Conservation (phyloP, 2,888 invertebrate genomes). For the Pseudoips prasinana region DNA sequence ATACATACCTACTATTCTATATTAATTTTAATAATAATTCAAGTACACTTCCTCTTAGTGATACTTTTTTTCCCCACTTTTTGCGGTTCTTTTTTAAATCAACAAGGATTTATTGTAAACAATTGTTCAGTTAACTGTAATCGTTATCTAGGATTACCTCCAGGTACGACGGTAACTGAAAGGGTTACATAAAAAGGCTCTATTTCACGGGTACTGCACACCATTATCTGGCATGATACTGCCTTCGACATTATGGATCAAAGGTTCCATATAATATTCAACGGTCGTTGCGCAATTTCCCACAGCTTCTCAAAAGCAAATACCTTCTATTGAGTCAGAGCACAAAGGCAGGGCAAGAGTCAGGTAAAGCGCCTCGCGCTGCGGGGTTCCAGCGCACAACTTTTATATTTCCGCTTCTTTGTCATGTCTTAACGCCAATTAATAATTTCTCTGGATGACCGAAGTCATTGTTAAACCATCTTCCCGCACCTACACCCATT, state of each 20-base stretch:
- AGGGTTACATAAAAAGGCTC: conserved; percentile 54
- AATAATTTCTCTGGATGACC: conserved; percentile 80
- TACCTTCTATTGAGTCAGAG: conserved; percentile 69
- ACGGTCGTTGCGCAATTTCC: conserved; percentile 77
- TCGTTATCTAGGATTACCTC: conserved; percentile 49
- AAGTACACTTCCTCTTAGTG: no score
- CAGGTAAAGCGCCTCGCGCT: conserved; percentile 75
- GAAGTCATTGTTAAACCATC: conserved; percentile 69
- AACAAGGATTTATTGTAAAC: conserved; percentile 1
- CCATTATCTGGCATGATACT: conserved; percentile 50
- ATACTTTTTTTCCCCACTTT: no score
- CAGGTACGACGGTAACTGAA: conserved; percentile 40
- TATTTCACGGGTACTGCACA: conserved; percentile 47
- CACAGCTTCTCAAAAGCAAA: conserved; percentile 74
- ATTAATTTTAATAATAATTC: no score
- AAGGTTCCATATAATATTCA: conserved; percentile 49
- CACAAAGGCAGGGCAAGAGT: conserved; percentile 79
- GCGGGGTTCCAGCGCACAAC: conserved; percentile 73
- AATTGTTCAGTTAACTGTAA: conserved; percentile 35
- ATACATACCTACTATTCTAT: no score
- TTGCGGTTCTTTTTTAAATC: no score
- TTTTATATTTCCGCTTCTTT: conserved; percentile 82
- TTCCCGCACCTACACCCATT: conserved; percentile 56
- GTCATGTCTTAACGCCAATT: conserved; percentile 71
- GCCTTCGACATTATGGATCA: conserved; percentile 54